Conservation (phyloP, 2,888 invertebrate genomes). For the Epiblema foenella region DNA sequence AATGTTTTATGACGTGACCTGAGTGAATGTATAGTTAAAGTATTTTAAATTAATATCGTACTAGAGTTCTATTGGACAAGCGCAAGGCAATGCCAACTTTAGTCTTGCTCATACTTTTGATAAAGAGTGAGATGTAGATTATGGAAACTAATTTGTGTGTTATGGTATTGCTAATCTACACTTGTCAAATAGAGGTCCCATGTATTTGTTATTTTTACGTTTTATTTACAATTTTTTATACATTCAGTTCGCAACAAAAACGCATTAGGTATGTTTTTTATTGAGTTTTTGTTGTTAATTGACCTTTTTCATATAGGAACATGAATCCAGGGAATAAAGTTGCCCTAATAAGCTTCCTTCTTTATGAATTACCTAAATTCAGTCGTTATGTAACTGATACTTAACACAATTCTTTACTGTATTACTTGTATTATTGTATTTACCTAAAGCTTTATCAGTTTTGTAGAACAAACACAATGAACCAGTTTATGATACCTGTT, state of each 20-base stretch:
- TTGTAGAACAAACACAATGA: not conserved
- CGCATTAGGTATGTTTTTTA: not conserved
- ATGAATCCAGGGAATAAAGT: not conserved
- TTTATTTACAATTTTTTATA: slow-evolving; percentile 26
- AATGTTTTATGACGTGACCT: slow-evolving; percentile 4
- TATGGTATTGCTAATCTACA: not conserved
- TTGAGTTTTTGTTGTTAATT: not conserved
- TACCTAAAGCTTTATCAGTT: slow-evolving; percentile 2
- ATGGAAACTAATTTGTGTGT: not conserved
- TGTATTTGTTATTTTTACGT: not conserved
- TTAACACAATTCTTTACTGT: not conserved
- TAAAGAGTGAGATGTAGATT: not conserved
- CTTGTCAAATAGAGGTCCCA: slow-evolving; percentile 4
- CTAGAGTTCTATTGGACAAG: not conserved
- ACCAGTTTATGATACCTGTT: not conserved
- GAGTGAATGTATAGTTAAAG: slow-evolving; percentile 1
- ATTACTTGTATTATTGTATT: too few species aligned
- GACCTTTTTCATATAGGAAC: not conserved
- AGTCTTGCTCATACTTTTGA: not conserved
- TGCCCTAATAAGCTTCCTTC: not conserved
- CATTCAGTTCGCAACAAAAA: not conserved
- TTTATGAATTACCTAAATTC: not conserved
- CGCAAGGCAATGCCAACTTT: not conserved
- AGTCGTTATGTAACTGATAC: not conserved
- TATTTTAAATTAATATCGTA: not conserved